Evolutionary conservation across 2,113 vertebrate genomes (phyloP).

Genomic region (Cyanoderma ruficeps): DNA sequence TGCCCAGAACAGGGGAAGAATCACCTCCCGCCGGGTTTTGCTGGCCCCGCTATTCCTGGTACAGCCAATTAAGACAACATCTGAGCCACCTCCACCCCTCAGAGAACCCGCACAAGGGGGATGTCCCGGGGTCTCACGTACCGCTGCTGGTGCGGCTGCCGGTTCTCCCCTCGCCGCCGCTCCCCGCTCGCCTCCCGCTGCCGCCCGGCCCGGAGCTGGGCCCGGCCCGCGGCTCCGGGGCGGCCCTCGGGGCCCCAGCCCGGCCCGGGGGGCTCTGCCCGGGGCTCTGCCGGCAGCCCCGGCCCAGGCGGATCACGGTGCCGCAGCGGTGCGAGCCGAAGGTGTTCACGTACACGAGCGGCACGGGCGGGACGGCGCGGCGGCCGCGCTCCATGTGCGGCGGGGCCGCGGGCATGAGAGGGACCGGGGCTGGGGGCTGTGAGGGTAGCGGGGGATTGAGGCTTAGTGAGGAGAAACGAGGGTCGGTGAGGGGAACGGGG

Average conservation of each 20-base stretch:
- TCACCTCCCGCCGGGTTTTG: not conserved
- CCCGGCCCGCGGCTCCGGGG: rapidly evolving
- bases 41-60: not conserved
- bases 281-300: not conserved
- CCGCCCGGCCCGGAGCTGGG: too few species aligned
- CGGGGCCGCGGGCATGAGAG: not conserved
- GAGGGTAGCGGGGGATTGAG: not conserved
- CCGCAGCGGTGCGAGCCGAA: slow-evolving; percentile 66
- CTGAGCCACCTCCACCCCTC: not conserved
- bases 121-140: not conserved
- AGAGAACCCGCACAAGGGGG: too few species aligned
- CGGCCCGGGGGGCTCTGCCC: not conserved
- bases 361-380: not conserved
- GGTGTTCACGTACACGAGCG: slow-evolving; percentile 39
- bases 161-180: rapidly evolving
- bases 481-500: not conserved
- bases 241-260: rapidly evolving
- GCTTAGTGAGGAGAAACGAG: not conserved
- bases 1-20: not conserved
- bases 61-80: too few species aligned
- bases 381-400: not conserved
- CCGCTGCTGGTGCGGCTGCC: not conserved
- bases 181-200: rapidly evolving
- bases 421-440: too few species aligned
- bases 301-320: not conserved